Percentiles rank a stretch among this genome's conserved stretches.
These are phyloP conservation scores for Arvicanthis niloticus DNA, from an alignment of 2,113 vertebrate genomes.

Conservation along the genomic window DNA sequence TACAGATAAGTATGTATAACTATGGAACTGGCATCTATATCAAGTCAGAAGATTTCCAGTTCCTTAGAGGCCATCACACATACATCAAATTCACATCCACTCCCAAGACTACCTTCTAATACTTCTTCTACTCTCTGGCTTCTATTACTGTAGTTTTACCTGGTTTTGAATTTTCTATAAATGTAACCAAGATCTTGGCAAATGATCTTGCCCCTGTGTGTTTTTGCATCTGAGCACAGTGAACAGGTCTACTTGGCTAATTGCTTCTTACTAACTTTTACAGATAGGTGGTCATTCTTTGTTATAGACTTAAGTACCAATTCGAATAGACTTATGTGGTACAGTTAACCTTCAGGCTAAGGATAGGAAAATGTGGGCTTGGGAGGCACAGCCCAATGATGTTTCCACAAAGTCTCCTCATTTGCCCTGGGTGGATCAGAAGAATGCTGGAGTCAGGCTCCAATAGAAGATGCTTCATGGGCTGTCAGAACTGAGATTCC, in stretches of 20 bases:
- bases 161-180: neutral
- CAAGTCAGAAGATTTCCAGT: neutral
- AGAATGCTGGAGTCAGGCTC: neutral
- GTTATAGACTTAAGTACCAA: neutral
- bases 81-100: neutral
- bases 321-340: neutral
- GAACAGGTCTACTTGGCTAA: neutral
- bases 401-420: neutral
- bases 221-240: neutral
- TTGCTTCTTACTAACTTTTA: neutral
- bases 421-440: neutral
- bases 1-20: neutral
- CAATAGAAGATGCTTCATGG: neutral
- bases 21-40: neutral
- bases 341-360: neutral
- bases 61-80: neutral
- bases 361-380: neutral
- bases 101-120: neutral
- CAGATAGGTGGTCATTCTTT: neutral
- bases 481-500: neutral
- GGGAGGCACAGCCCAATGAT: neutral
- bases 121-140: neutral
- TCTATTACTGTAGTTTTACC: neutral
- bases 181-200: neutral
- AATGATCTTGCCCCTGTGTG: neutral